Evolutionary conservation across 2,113 vertebrate genomes (phyloP).

Genomic region (Rhinoderma darwinii): DNA sequence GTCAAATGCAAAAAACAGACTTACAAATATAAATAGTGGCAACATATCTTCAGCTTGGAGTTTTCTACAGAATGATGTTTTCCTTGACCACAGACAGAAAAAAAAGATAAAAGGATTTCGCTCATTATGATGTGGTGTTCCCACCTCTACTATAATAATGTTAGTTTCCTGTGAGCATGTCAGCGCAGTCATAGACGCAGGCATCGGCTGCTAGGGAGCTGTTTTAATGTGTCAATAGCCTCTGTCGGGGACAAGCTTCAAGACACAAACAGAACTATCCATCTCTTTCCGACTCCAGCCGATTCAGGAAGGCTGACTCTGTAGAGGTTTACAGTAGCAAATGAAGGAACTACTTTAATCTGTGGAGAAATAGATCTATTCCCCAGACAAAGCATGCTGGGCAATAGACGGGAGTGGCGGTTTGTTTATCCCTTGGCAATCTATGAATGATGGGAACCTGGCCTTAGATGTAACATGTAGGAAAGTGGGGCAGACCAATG

Average conservation of each 20-base stretch:
- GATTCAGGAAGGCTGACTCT: slow-evolving; percentile 67
- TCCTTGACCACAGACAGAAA: slow-evolving; percentile 32
- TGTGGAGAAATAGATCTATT: slow-evolving; percentile 61
- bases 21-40: not conserved
- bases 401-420: slow-evolving; percentile 69
- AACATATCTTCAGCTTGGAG: not conserved
- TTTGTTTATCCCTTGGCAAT: slow-evolving; percentile 82
- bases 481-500: slow-evolving; percentile 72
- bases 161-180: slow-evolving; percentile 52
- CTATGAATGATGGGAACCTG: slow-evolving; percentile 79
- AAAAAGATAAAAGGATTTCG: slow-evolving; percentile 49
- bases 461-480: slow-evolving; percentile 68
- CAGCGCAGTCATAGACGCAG: slow-evolving; percentile 16
- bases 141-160: slow-evolving; percentile 24
- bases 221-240: slow-evolving; percentile 57
- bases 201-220: slow-evolving; percentile 42
- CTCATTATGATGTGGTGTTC: slow-evolving; percentile 48
- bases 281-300: slow-evolving; percentile 65
- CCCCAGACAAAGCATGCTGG: slow-evolving; percentile 74
- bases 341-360: slow-evolving; percentile 73
- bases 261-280: slow-evolving; percentile 71
- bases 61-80: not conserved
- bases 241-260: slow-evolving; percentile 57
- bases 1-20: not conserved
- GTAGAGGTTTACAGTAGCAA: slow-evolving; percentile 70